Evolutionary conservation across 2,113 vertebrate genomes (phyloP).

Genomic region (Oreotragus oreotragus): DNA sequence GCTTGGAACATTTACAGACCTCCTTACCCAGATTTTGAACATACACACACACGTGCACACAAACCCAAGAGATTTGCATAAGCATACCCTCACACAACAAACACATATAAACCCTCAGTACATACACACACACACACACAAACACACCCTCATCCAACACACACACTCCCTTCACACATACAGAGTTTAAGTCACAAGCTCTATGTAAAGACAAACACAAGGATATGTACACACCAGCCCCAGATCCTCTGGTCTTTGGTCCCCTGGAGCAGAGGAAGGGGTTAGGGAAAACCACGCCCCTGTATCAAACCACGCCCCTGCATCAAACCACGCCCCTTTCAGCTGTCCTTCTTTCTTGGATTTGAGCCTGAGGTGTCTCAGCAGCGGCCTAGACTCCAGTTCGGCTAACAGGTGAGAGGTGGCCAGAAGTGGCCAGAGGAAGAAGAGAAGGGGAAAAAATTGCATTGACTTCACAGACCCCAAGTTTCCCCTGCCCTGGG

Average conservation of each 20-base stretch:
- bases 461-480: neutral
- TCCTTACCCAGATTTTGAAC: neutral
- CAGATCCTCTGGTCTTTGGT: neutral
- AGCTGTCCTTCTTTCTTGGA: neutral
- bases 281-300: neutral
- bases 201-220: neutral
- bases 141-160: neutral
- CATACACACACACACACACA: neutral
- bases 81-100: neutral
- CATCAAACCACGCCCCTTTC: conserved; percentile 18
- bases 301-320: neutral
- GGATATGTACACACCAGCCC: neutral
- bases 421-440: neutral
- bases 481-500: neutral
- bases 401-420: conserved; percentile 37
- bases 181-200: neutral
- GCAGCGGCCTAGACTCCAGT: neutral
- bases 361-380: neutral
- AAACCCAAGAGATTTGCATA: neutral
- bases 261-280: neutral
- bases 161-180: neutral
- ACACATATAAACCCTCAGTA: neutral
- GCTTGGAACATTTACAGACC: neutral
- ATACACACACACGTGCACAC: neutral
- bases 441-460: neutral